Evolutionary conservation across 2,888 invertebrate genomes (phyloP).

Genomic region (Hypselothyrea guttata): DNA sequence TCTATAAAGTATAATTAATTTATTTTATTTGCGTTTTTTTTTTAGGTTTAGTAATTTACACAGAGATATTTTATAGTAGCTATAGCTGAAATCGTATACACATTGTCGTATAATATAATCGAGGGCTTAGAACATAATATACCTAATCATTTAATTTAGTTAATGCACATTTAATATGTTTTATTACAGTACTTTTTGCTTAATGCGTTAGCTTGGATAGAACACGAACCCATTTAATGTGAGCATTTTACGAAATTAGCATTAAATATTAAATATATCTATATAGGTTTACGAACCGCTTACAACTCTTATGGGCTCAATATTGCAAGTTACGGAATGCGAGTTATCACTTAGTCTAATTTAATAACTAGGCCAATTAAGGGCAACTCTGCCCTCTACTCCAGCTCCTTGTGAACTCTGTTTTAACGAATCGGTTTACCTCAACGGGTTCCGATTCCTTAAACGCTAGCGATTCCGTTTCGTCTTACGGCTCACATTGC

Average conservation of each 20-base stretch:
- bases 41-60: conserved; percentile 47
- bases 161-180: conserved; percentile 47
- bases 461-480: conserved; percentile 82
- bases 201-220: conserved; percentile 21
- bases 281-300: conserved; percentile 18
- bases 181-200: neutral
- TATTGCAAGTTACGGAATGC: conserved; percentile 34
- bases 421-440: conserved; percentile 76
- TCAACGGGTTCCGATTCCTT: conserved; percentile 79
- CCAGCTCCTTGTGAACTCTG: conserved; percentile 26
- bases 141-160: conserved; percentile 46
- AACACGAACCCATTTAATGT: conserved; percentile 38
- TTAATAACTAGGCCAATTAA: conserved; percentile 27
- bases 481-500: conserved; percentile 82
- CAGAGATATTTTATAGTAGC: conserved; percentile 42
- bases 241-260: conserved; percentile 27
- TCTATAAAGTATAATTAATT: conserved; percentile 27
- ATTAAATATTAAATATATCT: conserved; percentile 3
- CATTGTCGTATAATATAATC: conserved; percentile 30
- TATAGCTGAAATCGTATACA: conserved; percentile 62
- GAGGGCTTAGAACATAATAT: conserved; percentile 12
- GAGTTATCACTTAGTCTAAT: conserved; percentile 31
- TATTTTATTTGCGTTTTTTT: conserved; percentile 19
- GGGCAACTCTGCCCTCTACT: conserved; percentile 1
- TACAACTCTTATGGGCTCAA: conserved; percentile 24